Evolutionary conservation across 2,113 vertebrate genomes (phyloP).

Genomic region (Myotis brandtii): DNA sequence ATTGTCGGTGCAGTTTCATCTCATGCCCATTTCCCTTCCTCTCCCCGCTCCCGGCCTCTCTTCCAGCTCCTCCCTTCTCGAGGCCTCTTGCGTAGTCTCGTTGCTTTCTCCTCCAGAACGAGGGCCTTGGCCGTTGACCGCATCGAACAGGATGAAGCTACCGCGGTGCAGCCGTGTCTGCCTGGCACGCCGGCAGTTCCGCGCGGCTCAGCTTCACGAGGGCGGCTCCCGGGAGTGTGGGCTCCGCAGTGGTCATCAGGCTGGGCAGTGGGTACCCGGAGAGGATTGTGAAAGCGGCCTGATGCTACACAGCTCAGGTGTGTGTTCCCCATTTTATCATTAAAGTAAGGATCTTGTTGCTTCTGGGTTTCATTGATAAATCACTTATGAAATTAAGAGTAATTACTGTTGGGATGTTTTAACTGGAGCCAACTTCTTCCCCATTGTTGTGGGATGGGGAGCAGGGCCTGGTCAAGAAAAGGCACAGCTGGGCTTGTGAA

Average conservation of each 20-base stretch:
- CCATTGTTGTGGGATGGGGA: background rate
- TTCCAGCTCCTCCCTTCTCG: background rate
- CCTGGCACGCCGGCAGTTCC: background rate
- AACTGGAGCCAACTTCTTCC: rapidly evolving
- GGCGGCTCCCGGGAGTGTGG: background rate
- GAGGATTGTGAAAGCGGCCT: background rate
- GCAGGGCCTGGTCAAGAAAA: no score
- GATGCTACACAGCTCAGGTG: background rate
- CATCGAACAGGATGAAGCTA: background rate
- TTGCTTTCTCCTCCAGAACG: background rate
- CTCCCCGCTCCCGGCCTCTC: background rate
- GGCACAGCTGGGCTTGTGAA: background rate
- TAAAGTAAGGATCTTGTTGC: no score
- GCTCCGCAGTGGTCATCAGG: background rate
- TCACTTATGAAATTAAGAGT: background rate
- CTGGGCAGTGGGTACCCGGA: rapidly evolving
- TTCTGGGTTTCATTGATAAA: background rate
- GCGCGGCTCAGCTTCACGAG: background rate
- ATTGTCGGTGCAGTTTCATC: background rate
- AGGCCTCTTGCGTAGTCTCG: background rate
- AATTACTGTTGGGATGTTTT: background rate
- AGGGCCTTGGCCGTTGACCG: no score
- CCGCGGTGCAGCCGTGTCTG: background rate
- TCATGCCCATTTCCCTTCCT: background rate
- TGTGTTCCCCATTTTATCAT: background rate